Conservation (phyloP, 2,888 invertebrate species). For the Lasius fuliginosus region DNA sequence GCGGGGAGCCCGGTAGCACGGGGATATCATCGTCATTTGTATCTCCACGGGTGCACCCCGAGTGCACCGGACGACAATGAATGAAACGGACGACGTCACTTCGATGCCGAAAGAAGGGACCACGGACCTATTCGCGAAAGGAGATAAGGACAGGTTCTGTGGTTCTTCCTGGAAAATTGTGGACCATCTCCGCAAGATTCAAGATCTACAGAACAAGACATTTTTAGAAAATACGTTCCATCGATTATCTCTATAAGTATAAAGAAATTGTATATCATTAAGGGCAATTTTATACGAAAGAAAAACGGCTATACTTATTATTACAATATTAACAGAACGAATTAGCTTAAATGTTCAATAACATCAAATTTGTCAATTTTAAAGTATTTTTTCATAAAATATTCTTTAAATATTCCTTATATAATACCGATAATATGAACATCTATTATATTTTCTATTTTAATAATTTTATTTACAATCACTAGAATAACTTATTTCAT, state of each 20-base stretch:
- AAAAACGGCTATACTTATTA: too few relatives aligned
- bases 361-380: too few relatives aligned
- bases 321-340: too few relatives aligned
- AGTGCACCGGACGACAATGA: slow-evolving; percentile 76
- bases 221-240: neutral
- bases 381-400: too few relatives aligned
- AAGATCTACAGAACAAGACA: neutral
- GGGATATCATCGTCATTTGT: slow-evolving; percentile 82
- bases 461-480: too few relatives aligned
- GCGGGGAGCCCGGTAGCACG: slow-evolving; percentile 80
- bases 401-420: too few relatives aligned
- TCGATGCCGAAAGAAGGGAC: slow-evolving; percentile 53
- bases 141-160: neutral
- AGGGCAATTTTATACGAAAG: neutral
- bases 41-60: slow-evolving; percentile 77
- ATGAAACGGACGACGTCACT: slow-evolving; percentile 47
- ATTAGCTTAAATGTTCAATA: too few relatives aligned
- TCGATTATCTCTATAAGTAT: slow-evolving; percentile 7
- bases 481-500: too few relatives aligned
- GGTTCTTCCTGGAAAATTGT: slow-evolving; percentile 42
- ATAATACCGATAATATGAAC: too few relatives aligned
- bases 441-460: too few relatives aligned
- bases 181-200: neutral
- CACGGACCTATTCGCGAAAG: slow-evolving; percentile 21
- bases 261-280: neutral